These are phyloP conservation scores for Ciconia maguari DNA, from an alignment of 2,113 vertebrate genomes.

Conservation along the genomic window DNA sequence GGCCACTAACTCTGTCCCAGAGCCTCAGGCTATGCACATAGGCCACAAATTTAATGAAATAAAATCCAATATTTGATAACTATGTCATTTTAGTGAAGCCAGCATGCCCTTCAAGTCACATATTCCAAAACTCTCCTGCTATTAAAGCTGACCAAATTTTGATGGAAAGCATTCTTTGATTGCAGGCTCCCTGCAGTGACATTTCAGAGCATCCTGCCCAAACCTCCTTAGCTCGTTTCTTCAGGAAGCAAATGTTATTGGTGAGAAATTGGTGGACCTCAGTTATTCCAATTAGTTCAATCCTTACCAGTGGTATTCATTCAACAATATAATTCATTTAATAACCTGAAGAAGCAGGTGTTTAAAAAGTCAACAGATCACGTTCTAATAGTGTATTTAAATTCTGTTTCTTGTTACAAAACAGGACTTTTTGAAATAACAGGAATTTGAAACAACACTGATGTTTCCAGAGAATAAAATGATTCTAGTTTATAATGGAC, in stretches of 20 bases:
- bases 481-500: not conserved
- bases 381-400: not conserved
- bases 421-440: not conserved
- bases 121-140: not conserved
- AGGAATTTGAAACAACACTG: not conserved
- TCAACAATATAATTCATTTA: not conserved
- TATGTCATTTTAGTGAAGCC: conserved; percentile 30
- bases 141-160: not conserved
- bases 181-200: not conserved
- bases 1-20: not conserved
- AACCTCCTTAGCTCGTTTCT: not conserved
- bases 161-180: not conserved
- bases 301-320: not conserved
- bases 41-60: not conserved
- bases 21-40: not conserved
- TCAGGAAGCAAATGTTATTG: not conserved
- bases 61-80: not conserved
- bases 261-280: not conserved
- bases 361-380: not conserved
- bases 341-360: not conserved
- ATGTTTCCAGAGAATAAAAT: not conserved
- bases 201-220: not conserved
- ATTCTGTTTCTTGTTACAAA: not conserved
- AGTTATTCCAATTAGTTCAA: not conserved
- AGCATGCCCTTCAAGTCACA: not conserved